Conservation (phyloP, 1,140 invertebrate genomes). For the Cotesia typhae region DNA sequence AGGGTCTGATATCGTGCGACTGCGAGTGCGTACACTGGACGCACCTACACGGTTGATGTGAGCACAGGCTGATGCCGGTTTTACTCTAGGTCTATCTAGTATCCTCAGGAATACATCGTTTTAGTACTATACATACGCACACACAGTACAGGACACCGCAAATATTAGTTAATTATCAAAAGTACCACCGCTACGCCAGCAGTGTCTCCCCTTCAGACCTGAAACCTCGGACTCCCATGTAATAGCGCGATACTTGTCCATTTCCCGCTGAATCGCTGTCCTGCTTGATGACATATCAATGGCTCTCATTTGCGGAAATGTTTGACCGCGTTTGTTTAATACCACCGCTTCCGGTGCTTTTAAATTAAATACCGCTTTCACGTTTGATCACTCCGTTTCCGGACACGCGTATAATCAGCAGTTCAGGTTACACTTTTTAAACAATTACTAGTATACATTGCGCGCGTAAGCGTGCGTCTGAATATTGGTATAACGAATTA, state of each 20-base stretch:
- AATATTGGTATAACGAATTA: no score
- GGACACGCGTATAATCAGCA: conserved; percentile 7
- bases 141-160: conserved; percentile 51
- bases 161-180: conserved; percentile 67
- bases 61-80: background rate
- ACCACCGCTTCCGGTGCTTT: conserved; percentile 8
- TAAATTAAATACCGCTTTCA: conserved; percentile 17
- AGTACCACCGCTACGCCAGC: conserved; percentile 49
- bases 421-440: no score
- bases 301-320: conserved; percentile 7
- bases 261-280: no score
- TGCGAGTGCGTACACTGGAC: conserved; percentile 40
- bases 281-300: conserved; percentile 4
- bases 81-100: conserved; percentile 6
- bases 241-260: background rate
- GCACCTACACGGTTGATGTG: conserved; percentile 37
- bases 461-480: no score
- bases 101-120: conserved; percentile 6
- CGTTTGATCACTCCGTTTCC: conserved; percentile 9
- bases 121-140: background rate
- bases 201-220: background rate
- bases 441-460: no score
- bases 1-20: conserved; percentile 49
- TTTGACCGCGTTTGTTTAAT: conserved; percentile 23
- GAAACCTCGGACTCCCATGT: background rate